These are phyloP conservation scores for Hirundichthys speculiger DNA, from an alignment of 2,113 vertebrate species.

Conservation along the genomic window DNA sequence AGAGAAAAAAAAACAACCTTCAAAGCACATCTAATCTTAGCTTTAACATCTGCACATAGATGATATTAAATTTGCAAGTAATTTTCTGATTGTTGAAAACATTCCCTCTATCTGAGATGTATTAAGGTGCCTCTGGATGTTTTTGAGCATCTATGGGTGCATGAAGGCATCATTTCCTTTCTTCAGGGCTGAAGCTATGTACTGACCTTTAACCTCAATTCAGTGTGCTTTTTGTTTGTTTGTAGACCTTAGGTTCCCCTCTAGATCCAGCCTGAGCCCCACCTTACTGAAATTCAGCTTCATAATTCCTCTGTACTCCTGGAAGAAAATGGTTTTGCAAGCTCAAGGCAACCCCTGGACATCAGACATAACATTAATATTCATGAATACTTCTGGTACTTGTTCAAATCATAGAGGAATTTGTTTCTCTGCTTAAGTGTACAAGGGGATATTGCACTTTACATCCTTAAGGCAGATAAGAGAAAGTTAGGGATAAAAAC, in stretches of 20 bases:
- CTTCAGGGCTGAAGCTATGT: slow-evolving; percentile 22
- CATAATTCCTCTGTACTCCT: slow-evolving; percentile 47
- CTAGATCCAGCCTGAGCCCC: slow-evolving; percentile 41
- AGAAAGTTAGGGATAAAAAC: slow-evolving; percentile 15
- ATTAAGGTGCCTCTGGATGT: slow-evolving; percentile 9
- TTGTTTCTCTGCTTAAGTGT: slow-evolving; percentile 34
- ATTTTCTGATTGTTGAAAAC: slow-evolving; percentile 33
- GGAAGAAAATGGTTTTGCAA: slow-evolving; percentile 53
- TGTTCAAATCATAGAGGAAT: slow-evolving; percentile 52
- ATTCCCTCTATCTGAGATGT: slow-evolving; percentile 21
- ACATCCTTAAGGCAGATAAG: slow-evolving; percentile 20
- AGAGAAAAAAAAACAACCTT: neutral
- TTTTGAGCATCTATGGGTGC: neutral
- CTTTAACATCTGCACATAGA: slow-evolving; percentile 33
- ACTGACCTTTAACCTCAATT: slow-evolving; percentile 29
- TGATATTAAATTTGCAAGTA: slow-evolving; percentile 30
- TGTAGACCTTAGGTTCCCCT: slow-evolving; percentile 41
- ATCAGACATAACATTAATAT: slow-evolving; percentile 67
- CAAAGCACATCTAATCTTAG: slow-evolving; percentile 10
- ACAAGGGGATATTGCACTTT: slow-evolving; percentile 17
- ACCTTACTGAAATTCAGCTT: slow-evolving; percentile 29
- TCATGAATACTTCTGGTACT: slow-evolving; percentile 55
- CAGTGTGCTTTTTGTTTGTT: slow-evolving; percentile 34
- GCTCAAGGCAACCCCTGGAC: slow-evolving; percentile 43
- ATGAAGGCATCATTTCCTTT: slow-evolving; percentile 27